A percentile compares a stretch with the other conserved stretches of the same genome.
Evolutionary conservation across 2,888 invertebrate genomes (phyloP).

Genomic region (Boloria euphrosyne): DNA sequence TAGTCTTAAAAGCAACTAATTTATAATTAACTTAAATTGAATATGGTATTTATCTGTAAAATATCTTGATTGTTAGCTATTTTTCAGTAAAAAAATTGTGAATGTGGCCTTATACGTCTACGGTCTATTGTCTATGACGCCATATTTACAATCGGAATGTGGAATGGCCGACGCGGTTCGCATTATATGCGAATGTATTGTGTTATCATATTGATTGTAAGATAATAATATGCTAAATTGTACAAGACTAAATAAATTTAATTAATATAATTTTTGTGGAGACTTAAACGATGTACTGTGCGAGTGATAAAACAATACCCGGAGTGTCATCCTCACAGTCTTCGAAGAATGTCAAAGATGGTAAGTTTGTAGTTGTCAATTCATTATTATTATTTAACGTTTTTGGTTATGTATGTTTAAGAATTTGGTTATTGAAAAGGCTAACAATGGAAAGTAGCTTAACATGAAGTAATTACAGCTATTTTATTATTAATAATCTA

Average conservation of each 20-base stretch:
- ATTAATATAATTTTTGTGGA: constrained; percentile 55
- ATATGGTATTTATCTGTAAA: no score
- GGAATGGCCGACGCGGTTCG: constrained; percentile 79
- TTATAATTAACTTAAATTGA: no score
- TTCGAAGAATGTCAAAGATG: constrained; percentile 88
- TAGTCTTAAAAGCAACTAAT: no score
- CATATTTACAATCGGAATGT: constrained; percentile 82
- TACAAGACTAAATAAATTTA: constrained; percentile 83
- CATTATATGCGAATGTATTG: constrained; percentile 66
- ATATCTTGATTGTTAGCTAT: background rate
- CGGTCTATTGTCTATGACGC: constrained; percentile 43
- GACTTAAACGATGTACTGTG: constrained; percentile 85
- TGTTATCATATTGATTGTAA: constrained; percentile 60
- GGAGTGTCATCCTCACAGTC: constrained; percentile 88
- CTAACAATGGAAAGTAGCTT: background rate
- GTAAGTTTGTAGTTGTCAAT: constrained; percentile 79
- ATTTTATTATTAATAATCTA: background rate
- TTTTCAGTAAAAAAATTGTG: constrained; percentile 11
- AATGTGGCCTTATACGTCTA: constrained; percentile 27
- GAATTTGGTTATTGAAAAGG: background rate
- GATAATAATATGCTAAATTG: constrained; percentile 73
- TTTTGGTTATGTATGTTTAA: constrained; percentile 31
- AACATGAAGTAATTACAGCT: background rate
- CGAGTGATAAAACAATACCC: constrained; percentile 88
- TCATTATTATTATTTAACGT: constrained; percentile 25